A percentile compares a stretch with the other conserved stretches of the same genome.
These are phyloP conservation scores for Daktulosphaira vitifoliae DNA, from an alignment of 1,140 invertebrate species.

Conservation along the genomic window DNA sequence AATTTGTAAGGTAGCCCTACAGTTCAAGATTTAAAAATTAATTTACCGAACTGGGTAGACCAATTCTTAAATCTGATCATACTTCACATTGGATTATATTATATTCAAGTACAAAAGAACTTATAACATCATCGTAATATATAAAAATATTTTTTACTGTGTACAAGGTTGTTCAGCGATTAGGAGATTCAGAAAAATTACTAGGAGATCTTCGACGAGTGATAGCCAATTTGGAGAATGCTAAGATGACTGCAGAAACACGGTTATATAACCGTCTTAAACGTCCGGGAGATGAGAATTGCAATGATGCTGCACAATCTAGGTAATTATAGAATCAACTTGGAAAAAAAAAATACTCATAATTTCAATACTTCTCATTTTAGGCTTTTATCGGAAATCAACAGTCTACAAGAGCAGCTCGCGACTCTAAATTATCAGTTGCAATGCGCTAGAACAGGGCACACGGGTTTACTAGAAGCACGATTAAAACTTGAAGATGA, in stretches of 20 bases:
- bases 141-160: no score
- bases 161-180: slow-evolving; percentile 54
- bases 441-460: slow-evolving; percentile 51
- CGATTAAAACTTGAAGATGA: slow-evolving; percentile 58
- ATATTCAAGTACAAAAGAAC: no score
- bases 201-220: slow-evolving; percentile 53
- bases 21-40: no score
- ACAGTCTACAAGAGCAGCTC: slow-evolving; percentile 55
- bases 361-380: slow-evolving; percentile 26
- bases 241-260: slow-evolving; percentile 69
- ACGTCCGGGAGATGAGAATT: slow-evolving; percentile 60
- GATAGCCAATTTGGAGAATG: slow-evolving; percentile 55
- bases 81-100: no score
- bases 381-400: slow-evolving; percentile 63
- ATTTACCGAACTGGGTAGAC: no score
- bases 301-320: slow-evolving; percentile 58
- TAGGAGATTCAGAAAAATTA: slow-evolving; percentile 60
- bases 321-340: slow-evolving; percentile 43
- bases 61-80: no score
- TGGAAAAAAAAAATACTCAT: slow-evolving; percentile 2
- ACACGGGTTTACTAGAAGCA: slow-evolving; percentile 51
- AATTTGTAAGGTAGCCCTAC: no score
- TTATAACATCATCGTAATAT: no score
- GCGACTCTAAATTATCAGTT: slow-evolving; percentile 53
- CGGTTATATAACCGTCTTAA: slow-evolving; percentile 59